A percentile compares a stretch with the other conserved stretches of the same genome.
Evolutionary conservation across 2,113 vertebrate genomes (phyloP).

Genomic region (Cyprinus carpio): DNA sequence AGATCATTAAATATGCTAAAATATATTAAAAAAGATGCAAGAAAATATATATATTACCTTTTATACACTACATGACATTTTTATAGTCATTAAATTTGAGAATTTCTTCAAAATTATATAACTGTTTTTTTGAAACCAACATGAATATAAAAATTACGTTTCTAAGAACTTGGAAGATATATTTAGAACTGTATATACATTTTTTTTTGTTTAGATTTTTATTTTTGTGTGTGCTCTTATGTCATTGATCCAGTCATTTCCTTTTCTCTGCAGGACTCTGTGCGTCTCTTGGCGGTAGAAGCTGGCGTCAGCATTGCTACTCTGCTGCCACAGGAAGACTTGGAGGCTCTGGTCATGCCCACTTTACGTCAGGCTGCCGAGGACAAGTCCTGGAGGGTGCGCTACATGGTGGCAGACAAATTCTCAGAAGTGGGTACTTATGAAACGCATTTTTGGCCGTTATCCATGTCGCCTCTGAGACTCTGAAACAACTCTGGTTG

Average conservation of each 20-base stretch:
- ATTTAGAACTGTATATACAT: background rate
- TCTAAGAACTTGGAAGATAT: background rate
- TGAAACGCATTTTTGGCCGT: background rate
- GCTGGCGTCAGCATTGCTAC: conserved; percentile 88
- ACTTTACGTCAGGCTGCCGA: conserved; percentile 85
- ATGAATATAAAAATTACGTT: background rate
- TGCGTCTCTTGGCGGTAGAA: conserved; percentile 85
- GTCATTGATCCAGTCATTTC: background rate
- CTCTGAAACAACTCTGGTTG: background rate
- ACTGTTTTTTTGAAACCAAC: background rate
- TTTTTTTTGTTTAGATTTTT: background rate
- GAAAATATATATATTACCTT: background rate
- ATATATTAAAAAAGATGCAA: too few relatives aligned
- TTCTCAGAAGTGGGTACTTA: conserved; percentile 83
- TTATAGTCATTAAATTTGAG: background rate
- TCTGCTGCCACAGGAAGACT: conserved; percentile 83
- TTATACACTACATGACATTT: background rate
- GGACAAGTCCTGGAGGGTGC: conserved; percentile 92
- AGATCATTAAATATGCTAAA: background rate
- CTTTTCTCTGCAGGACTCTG: conserved; percentile 76
- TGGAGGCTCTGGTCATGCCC: conserved; percentile 87
- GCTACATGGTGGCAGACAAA: conserved; percentile 93
- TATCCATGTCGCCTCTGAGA: background rate
- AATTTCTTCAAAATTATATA: background rate
- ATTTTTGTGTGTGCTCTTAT: background rate